Evolutionary conservation across 2,113 vertebrate species (phyloP).

Genomic region (Oceanodroma tethys): DNA sequence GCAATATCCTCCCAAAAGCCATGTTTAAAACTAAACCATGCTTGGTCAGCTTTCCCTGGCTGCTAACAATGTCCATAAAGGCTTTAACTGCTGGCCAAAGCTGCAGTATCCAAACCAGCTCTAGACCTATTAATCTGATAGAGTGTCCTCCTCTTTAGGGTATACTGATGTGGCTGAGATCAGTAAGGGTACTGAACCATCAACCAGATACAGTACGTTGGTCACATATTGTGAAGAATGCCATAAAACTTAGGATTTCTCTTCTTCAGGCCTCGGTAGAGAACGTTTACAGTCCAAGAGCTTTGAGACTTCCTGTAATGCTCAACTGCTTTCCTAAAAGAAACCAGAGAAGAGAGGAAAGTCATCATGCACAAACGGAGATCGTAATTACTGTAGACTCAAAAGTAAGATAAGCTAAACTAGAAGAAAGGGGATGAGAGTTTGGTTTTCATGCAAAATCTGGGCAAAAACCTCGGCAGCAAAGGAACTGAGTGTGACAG

Average conservation of each 20-base stretch:
- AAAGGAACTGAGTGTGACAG: fast-evolving
- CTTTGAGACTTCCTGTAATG: background rate
- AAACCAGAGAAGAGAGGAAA: background rate
- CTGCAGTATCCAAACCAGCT: background rate
- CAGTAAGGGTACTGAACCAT: background rate
- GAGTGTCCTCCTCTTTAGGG: background rate
- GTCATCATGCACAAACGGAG: background rate
- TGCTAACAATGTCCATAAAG: background rate
- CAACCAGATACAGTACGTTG: background rate
- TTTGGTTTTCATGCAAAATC: background rate
- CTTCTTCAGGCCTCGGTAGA: background rate
- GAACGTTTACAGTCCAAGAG: background rate
- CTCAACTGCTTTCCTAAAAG: background rate
- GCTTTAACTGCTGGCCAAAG: background rate
- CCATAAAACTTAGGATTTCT: background rate
- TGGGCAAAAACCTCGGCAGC: background rate
- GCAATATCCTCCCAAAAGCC: background rate
- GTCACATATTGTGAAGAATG: background rate
- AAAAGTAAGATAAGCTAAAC: background rate
- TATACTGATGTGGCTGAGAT: background rate
- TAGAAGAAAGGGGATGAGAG: background rate
- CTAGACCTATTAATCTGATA: background rate
- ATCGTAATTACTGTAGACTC: fast-evolving
- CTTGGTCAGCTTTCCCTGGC: background rate
- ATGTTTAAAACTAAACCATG: fast-evolving